phyloP scores from a whole-genome alignment of 2,797 vertebrate genomes.

The Micropoecilia bifurca region DNA sequence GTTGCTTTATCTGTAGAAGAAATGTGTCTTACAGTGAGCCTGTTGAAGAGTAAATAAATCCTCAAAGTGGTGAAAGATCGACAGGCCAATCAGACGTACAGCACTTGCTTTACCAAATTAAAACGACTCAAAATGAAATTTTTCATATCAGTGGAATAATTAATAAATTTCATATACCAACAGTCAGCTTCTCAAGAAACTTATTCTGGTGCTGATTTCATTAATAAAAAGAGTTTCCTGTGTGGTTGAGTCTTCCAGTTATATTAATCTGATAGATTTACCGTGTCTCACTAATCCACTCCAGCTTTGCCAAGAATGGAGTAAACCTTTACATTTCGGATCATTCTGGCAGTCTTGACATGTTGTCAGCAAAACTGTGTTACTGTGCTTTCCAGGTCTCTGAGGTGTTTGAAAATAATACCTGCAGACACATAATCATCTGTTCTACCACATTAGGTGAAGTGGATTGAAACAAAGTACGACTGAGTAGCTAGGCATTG shows the following conservation, averaged over 20 bases:
- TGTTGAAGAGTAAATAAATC: not conserved
- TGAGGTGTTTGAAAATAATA: not conserved
- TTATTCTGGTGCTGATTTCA: not conserved
- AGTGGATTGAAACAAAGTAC: not conserved
- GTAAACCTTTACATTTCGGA: not conserved
- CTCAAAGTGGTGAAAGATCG: not conserved
- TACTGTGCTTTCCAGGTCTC: not conserved
- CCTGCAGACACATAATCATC: not conserved
- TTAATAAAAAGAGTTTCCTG: not conserved
- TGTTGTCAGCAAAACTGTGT: not conserved
- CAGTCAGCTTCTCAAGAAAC: not conserved
- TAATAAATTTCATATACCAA: not conserved
- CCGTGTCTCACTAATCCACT: not conserved
- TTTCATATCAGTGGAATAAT: not conserved
- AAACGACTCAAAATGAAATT: not conserved
- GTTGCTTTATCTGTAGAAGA: not conserved
- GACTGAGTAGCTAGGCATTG: not conserved
- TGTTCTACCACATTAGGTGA: not conserved
- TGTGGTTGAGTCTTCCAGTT: not conserved
- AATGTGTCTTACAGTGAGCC: not conserved
- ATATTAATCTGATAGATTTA: not conserved
- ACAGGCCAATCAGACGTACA: not conserved
- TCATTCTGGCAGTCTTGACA: not conserved
- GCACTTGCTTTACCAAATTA: not conserved
- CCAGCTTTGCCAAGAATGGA: not conserved